phyloP scores from a whole-genome alignment of 2,797 vertebrate genomes.

The Pantherophis alleghaniensis region DNA sequence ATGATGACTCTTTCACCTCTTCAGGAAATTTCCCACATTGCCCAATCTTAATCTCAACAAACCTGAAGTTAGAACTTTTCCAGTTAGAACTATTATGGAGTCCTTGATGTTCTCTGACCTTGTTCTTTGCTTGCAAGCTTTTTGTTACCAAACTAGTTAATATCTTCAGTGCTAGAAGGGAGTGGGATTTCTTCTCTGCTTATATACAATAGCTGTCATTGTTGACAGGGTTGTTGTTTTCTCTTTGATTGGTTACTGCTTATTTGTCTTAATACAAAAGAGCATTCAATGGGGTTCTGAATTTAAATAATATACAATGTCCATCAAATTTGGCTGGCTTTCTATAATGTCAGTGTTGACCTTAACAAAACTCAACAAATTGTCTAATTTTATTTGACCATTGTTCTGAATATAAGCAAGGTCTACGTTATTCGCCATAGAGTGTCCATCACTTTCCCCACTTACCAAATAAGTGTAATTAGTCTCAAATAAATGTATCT shows the following conservation, averaged over 20 bases:
- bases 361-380: not conserved
- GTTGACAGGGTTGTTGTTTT: not conserved
- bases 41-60: not conserved
- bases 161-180: not conserved
- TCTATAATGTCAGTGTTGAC: not conserved
- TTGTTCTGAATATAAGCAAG: not conserved
- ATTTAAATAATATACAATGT: not conserved
- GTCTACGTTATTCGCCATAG: not conserved
- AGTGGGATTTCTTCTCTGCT: not conserved
- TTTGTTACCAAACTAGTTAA: not conserved
- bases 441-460: not conserved
- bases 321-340: not conserved
- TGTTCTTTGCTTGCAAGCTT: not conserved
- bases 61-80: not conserved
- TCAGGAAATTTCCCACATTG: not conserved
- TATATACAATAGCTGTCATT: not conserved
- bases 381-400: not conserved
- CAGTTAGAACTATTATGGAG: not conserved
- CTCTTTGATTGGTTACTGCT: not conserved
- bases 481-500: not conserved
- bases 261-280: not conserved
- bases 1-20: not conserved
- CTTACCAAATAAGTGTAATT: not conserved
- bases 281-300: not conserved
- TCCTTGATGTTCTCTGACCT: not conserved